A percentile compares a stretch with the other conserved stretches of the same genome.
Evolutionary conservation across 2,797 vertebrate genomes (phyloP).

Genomic region (Mastacembelus armatus): DNA sequence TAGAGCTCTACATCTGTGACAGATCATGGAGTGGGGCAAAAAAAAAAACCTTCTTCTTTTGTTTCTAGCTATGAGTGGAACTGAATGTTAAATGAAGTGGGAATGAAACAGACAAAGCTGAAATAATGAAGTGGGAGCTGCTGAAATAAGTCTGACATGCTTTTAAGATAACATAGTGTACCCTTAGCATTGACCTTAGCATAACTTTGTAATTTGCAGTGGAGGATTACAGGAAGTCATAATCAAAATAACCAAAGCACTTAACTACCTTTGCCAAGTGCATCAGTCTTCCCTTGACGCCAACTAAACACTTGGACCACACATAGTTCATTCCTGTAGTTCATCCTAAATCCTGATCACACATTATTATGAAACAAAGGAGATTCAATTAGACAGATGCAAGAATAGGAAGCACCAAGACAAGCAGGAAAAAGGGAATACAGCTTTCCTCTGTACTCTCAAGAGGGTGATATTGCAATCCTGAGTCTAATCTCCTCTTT

Average conservation of each 20-base stretch:
- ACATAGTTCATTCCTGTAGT: constrained; percentile 27
- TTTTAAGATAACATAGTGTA: constrained; percentile 30
- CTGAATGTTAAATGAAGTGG: constrained; percentile 29
- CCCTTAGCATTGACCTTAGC: constrained; percentile 6
- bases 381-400: constrained; percentile 72
- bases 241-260: constrained; percentile 61
- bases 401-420: constrained; percentile 39
- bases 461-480: constrained; percentile 58
- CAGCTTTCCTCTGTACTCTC: constrained; percentile 62
- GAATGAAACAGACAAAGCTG: constrained; percentile 14
- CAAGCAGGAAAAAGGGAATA: constrained; percentile 28
- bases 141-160: constrained; percentile 3
- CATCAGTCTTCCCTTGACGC: constrained; percentile 30
- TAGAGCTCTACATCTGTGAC: constrained; percentile 56
- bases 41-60: constrained; percentile 9
- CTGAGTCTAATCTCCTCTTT: constrained; percentile 73
- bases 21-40: constrained; percentile 31
- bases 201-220: constrained; percentile 47
- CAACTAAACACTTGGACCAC: constrained; percentile 40
- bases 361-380: constrained; percentile 66
- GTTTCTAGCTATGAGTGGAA: constrained; percentile 33
- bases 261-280: constrained; percentile 44
- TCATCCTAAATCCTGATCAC: constrained; percentile 39
- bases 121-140: constrained; percentile 12
- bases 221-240: constrained; percentile 66